A percentile compares a stretch with the other conserved stretches of the same genome.
Evolutionary conservation across 2,113 vertebrate genomes (phyloP).

Genomic region (Trematomus loennbergii): DNA sequence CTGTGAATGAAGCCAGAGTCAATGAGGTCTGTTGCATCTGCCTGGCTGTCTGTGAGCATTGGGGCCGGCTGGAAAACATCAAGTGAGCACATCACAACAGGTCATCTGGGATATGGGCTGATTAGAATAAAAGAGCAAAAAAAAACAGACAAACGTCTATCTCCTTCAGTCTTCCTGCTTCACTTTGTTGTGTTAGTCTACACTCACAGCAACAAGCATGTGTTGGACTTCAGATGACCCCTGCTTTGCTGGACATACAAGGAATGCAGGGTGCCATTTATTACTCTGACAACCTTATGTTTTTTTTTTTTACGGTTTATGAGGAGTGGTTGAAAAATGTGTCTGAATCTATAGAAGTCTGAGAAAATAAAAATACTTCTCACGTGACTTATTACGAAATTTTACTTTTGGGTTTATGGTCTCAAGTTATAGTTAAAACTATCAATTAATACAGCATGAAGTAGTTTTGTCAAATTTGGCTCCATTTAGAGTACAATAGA

Average conservation of each 20-base stretch:
- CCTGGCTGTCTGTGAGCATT: conserved; percentile 32
- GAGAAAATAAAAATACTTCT: no score
- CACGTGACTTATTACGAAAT: no score
- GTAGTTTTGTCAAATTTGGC: no score
- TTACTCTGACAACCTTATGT: no score
- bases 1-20: conserved; percentile 67
- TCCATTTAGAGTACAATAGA: no score
- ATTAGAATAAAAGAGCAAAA: conserved; percentile 36
- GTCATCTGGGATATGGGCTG: conserved; percentile 51
- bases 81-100: conserved; percentile 59
- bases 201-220: conserved; percentile 33
- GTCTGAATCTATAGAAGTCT: no score
- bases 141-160: not conserved
- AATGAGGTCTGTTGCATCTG: conserved; percentile 61
- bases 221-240: conserved; percentile 54
- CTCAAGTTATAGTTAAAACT: no score
- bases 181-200: conserved; percentile 10
- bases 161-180: conserved; percentile 21
- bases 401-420: no score
- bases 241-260: conserved; percentile 40
- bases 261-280: conserved; percentile 49
- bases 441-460: no score
- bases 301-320: no score
- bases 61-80: conserved; percentile 49
- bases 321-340: no score